These are phyloP conservation scores for Argyrosomus regius DNA, from an alignment of 2,797 vertebrate genomes.

Conservation along the genomic window DNA sequence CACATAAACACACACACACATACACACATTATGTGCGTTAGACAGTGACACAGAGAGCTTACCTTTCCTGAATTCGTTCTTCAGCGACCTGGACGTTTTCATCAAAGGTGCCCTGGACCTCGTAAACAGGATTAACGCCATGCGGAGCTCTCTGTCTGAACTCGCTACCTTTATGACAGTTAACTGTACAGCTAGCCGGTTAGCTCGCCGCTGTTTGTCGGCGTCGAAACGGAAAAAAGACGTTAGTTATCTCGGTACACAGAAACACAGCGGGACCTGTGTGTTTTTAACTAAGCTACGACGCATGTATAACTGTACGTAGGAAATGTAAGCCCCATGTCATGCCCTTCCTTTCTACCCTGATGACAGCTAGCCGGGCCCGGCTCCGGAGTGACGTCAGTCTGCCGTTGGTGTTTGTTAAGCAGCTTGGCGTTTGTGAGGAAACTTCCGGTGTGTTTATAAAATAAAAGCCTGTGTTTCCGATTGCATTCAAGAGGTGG, in stretches of 20 bases:
- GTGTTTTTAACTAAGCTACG: constrained; percentile 19
- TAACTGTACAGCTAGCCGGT: not conserved
- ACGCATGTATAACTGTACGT: constrained; percentile 19
- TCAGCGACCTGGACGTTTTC: constrained; percentile 85
- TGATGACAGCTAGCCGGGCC: constrained; percentile 61
- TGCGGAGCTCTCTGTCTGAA: constrained; percentile 62
- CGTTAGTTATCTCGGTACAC: not conserved
- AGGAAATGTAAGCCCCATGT: constrained; percentile 69
- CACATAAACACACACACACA: too few relatives aligned
- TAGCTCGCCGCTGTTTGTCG: too few relatives aligned
- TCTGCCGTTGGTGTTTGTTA: not conserved
- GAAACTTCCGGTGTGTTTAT: constrained; percentile 26
- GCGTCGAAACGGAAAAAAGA: not conserved
- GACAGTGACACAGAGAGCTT: constrained; percentile 13
- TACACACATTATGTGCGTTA: too few relatives aligned
- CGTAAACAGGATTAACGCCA: constrained; percentile 89
- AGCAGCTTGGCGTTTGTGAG: accelerated
- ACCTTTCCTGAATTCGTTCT: constrained; percentile 84
- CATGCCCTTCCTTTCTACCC: constrained; percentile 67
- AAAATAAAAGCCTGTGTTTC: constrained; percentile 52
- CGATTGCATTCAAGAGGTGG: not conserved
- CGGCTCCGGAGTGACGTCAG: constrained; percentile 66
- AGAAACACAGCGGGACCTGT: not conserved
- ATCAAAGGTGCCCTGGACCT: constrained; percentile 82
- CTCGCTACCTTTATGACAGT: constrained; percentile 33